A percentile compares a stretch with the other conserved stretches of the same genome.
phyloP scores from a whole-genome alignment of 2,113 vertebrate species.

The Picathartes gymnocephalus region DNA sequence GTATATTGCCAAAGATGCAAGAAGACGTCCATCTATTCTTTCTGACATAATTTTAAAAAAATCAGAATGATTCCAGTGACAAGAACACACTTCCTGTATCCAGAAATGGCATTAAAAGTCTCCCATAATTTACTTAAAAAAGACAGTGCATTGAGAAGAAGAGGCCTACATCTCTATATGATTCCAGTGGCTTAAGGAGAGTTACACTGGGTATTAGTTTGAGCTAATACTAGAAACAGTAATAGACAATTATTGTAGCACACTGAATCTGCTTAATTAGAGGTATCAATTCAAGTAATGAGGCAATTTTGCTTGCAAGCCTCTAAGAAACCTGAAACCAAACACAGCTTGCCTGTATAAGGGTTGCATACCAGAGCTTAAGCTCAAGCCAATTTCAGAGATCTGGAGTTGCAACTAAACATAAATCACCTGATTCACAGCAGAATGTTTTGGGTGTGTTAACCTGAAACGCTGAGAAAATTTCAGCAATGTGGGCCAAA shows the following conservation, averaged over 20 bases:
- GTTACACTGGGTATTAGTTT: background rate
- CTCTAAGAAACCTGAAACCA: conserved; percentile 13
- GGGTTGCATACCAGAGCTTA: conserved; percentile 21
- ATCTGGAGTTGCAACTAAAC: background rate
- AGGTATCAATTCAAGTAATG: background rate
- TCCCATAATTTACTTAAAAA: background rate
- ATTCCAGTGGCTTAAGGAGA: background rate
- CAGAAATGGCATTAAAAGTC: background rate
- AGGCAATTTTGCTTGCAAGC: background rate
- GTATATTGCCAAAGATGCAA: background rate
- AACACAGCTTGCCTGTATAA: background rate
- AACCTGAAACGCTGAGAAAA: background rate
- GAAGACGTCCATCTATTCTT: background rate
- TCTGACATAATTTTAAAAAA: background rate
- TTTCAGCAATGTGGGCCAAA: background rate
- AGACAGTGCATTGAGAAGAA: background rate
- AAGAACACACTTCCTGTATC: background rate
- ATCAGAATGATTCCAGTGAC: background rate
- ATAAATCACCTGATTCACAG: conserved; percentile 28
- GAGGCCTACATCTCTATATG: background rate
- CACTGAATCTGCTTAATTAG: background rate
- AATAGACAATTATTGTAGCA: background rate
- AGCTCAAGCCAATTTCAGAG: background rate
- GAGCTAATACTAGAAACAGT: background rate
- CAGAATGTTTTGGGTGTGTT: background rate